Evolutionary conservation across 2,797 vertebrate genomes (phyloP), one percentile per base, ranked within the genome.

Genomic region (Serranus cabrilla): DNA sequence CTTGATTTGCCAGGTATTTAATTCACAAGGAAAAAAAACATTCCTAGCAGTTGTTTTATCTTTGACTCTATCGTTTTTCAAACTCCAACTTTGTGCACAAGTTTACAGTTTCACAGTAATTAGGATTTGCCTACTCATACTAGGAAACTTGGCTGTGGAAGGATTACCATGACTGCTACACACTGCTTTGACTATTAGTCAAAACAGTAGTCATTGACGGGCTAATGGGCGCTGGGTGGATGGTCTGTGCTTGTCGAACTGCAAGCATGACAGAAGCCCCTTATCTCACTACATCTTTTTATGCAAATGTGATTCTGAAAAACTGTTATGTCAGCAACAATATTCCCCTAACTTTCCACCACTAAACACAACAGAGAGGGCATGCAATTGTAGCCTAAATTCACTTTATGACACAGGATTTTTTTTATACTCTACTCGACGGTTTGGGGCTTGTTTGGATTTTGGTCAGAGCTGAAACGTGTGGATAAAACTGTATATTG

Each of bases 291-390:
- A 59, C 45, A 55, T 67, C 34, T 25, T 59, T 75, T 76, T 46
- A 81, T 87, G 67, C 67, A 80, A 79, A 87, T 80, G 34, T 52
- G 63, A 63, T 67, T 66, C 8, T 39, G 34, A 78, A 45, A 43
- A 81, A 70, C 21, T 52, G 47, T 50, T 34, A 2, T 27, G 43
- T 77, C 70, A 78, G 76, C 64, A 70, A 50, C 10, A 56, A 25
- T 49, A 74, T 46, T 54, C 12, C 37, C 23, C 42, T 13, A 60
- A 60, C 40, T 39, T 37, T 54, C 14, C 74, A 46, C 9, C 16
- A 21, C 60, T 47, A 49, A 69, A 66, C 46, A 66, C 70, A 63
- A 31, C 59, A 10, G 37, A 47, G 68, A 69, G 46, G 51, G 46
- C 46, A 18, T 39, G n/a, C 55, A 51, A 52, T 27, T 34, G 31